Conservation (phyloP, 2,888 invertebrate species). For the Ormyrus thymus region DNA sequence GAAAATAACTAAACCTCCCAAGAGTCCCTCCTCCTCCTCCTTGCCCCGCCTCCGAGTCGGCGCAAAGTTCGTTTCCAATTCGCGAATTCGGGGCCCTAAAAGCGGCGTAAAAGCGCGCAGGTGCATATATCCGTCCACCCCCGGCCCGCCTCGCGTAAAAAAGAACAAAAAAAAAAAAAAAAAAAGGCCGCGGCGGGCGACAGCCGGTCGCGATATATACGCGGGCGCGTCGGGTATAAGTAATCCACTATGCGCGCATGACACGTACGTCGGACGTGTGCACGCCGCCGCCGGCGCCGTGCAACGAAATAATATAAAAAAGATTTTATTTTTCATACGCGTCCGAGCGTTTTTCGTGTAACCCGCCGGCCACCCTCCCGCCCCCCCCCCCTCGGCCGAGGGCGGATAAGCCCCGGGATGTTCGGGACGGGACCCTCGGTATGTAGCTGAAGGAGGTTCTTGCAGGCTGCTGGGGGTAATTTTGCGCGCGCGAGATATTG, state of each 20-base stretch:
- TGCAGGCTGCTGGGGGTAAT: too few relatives aligned
- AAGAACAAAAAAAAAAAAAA: background rate
- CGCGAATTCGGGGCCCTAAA: background rate
- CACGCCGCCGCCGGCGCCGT: background rate
- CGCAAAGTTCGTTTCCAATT: constrained; percentile 1
- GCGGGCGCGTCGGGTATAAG: constrained; percentile 25
- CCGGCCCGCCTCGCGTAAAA: background rate
- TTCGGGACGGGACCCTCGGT: too few relatives aligned
- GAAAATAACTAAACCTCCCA: background rate
- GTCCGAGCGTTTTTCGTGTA: constrained; percentile 44
- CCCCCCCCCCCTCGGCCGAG: too few relatives aligned
- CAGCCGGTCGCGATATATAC: constrained; percentile 28
- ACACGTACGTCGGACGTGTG: constrained; percentile 34
- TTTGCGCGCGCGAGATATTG: too few relatives aligned
- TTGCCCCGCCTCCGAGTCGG: background rate
- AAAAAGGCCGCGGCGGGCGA: background rate
- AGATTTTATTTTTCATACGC: constrained; percentile 45
- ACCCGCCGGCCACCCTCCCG: background rate
- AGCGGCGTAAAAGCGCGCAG: background rate
- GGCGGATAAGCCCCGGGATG: too few relatives aligned
- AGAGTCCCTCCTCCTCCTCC: background rate
- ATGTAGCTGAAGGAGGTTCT: too few relatives aligned
- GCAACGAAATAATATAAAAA: constrained; percentile 43
- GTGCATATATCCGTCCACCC: constrained; percentile 2
- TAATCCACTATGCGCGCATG: constrained; percentile 33